Evolutionary conservation across 1,140 invertebrate species (phyloP).

Genomic region (Bombus breviceps): DNA sequence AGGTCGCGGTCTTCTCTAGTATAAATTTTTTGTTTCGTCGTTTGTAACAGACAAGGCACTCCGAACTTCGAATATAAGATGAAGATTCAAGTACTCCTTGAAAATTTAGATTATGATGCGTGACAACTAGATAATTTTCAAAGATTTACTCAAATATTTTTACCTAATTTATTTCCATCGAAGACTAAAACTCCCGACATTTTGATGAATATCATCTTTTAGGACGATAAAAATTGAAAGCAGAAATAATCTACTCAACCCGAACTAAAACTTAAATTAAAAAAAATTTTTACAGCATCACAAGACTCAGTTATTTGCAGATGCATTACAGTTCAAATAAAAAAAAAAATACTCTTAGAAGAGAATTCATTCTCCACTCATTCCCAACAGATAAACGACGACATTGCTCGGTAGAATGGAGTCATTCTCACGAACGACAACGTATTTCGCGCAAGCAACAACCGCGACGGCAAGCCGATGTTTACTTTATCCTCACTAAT

Average conservation of each 20-base stretch:
- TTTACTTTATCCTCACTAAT: conserved; percentile 81
- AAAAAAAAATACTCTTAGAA: no score
- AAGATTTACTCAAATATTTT: not conserved
- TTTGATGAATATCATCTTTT: not conserved
- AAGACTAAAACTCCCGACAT: not conserved
- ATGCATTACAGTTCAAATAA: not conserved
- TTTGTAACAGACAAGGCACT: not conserved
- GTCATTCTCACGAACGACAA: conserved; percentile 31
- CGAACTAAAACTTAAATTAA: not conserved
- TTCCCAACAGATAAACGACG: not conserved
- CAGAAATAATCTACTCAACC: not conserved
- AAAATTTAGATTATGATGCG: not conserved
- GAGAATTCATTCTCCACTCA: not conserved
- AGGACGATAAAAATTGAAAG: not conserved
- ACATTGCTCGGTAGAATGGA: not conserved
- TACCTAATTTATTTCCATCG: not conserved
- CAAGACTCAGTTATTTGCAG: no score
- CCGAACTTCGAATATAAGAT: not conserved
- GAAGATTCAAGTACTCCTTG: not conserved
- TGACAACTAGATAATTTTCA: not conserved
- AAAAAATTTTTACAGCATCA: not conserved
- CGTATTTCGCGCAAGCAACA: conserved; percentile 62
- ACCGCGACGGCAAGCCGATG: conserved; percentile 67
- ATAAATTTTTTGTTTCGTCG: not conserved
- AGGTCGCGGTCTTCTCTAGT: not conserved